Evolutionary conservation across 2,888 invertebrate genomes (phyloP), one percentile per base, ranked within the genome.

Genomic region (Noctua fimbriata): DNA sequence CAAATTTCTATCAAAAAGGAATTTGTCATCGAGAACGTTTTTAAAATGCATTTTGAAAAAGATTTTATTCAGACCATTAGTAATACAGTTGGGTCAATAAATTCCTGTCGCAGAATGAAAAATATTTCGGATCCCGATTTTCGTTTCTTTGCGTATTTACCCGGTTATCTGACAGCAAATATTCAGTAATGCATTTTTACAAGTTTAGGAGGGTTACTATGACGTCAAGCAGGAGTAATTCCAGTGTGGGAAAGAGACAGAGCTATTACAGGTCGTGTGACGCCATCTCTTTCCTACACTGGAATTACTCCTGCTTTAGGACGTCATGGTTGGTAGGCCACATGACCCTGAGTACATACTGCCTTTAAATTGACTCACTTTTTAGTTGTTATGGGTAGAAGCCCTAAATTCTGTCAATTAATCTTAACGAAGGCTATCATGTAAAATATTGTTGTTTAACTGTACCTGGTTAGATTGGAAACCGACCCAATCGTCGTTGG

Each of bases 1-100:
- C 79, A 70, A 60, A 83, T 85, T 87, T 88, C 78, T 82, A 87
- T 85, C 80, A 82, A 85, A 84, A 78, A 73, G 79, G 76, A 88
- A 83, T 88, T 87, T 79, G 76, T 84, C 84, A 84, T 84, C 77
- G 69, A 74, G 66, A 79, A 87, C 77, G 70, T 73, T 82, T 82
- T 83, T 52, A 74, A 86, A 88, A 79, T 81, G 72, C 66, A 74
- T 49, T 83, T 85, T 78, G 79, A 49, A 80, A 81, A 73, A 73
- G 41, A 78, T 80, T 83, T 79, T 76, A 70, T 58, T 69, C 65
- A 55, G 60, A 78, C 76, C 72, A 32, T 71, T 69, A 71, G 60
- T 73, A 81, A 81, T 81, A 69, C 52, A 73, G 36, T 69, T 67
- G 41, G 32, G 73, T 76, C 72, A 32, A 70, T 76, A 75, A 75